Conservation (phyloP, 2,797 vertebrate species). For the Oreochromis grahami region DNA sequence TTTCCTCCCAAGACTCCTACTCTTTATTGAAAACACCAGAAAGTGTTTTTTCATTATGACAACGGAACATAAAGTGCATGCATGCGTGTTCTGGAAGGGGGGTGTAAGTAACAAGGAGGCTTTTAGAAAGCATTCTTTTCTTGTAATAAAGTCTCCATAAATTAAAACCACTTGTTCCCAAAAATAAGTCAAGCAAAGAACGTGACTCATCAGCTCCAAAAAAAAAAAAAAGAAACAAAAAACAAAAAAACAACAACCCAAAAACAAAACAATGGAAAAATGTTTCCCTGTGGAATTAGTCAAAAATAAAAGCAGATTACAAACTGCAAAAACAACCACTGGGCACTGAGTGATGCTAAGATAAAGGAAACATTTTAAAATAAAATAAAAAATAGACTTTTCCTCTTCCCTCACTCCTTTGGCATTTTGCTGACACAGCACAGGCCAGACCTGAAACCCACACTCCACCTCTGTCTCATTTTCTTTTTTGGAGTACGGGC, state of each 20-base stretch:
- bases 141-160: constrained; percentile 68
- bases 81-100: constrained; percentile 29
- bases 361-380: background rate
- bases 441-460: background rate
- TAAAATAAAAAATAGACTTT: background rate
- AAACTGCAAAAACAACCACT: background rate
- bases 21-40: constrained; percentile 67
- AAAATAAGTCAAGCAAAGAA: constrained; percentile 61
- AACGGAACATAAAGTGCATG: constrained; percentile 29
- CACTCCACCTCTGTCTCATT: background rate
- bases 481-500: constrained; percentile 66
- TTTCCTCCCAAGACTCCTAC: background rate
- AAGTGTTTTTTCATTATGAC: constrained; percentile 57
- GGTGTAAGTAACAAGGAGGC: constrained; percentile 47
- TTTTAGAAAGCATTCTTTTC: constrained; percentile 70
- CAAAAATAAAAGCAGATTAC: constrained; percentile 3
- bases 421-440: constrained; percentile 84
- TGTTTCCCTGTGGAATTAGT: constrained; percentile 3
- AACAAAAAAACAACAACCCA: background rate
- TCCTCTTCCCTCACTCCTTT: constrained; percentile 5
- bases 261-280: constrained; percentile 38
- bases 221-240: constrained; percentile 13
- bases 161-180: constrained; percentile 71
- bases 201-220: constrained; percentile 44
- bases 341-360: background rate